These are phyloP conservation scores for Aurelia sp. DNA, from an alignment of 30 jellyfish, hydroid and myxozoan genomes.

Conservation along the genomic window DNA sequence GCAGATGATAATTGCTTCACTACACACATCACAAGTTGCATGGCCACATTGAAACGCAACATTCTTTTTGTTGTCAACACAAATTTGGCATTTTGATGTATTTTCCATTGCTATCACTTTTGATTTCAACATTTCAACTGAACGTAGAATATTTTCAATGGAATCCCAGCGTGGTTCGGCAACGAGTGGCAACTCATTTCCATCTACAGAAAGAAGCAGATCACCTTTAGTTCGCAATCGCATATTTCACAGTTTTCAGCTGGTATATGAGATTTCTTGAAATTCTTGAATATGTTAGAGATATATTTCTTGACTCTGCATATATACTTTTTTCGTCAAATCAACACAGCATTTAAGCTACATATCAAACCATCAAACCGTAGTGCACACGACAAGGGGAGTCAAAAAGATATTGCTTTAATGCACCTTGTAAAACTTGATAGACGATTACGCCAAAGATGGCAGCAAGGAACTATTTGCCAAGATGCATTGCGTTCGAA, in stretches of 20 bases:
- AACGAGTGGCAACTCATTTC: neutral
- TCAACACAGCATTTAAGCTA: too few relatives aligned
- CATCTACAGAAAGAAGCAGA: neutral
- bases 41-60: conserved; percentile 73
- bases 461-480: too few relatives aligned
- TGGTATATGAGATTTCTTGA: too few relatives aligned
- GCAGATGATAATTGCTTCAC: conserved; percentile 60
- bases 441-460: too few relatives aligned
- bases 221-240: neutral
- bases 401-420: too few relatives aligned
- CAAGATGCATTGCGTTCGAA: too few relatives aligned
- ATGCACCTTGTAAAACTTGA: too few relatives aligned
- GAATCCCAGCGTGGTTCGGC: neutral
- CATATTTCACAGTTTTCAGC: neutral
- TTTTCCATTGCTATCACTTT: conserved; percentile 19
- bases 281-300: neutral
- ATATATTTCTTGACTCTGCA: neutral
- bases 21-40: conserved; percentile 71
- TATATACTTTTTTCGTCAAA: neutral
- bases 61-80: conserved; percentile 47
- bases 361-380: too few relatives aligned
- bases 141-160: neutral
- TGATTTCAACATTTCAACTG: conserved; percentile 13
- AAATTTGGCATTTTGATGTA: conserved; percentile 43
- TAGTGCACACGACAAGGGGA: too few relatives aligned